These are phyloP conservation scores for Caiman crocodilus DNA, from an alignment of 2,797 vertebrate genomes.

Conservation along the genomic window DNA sequence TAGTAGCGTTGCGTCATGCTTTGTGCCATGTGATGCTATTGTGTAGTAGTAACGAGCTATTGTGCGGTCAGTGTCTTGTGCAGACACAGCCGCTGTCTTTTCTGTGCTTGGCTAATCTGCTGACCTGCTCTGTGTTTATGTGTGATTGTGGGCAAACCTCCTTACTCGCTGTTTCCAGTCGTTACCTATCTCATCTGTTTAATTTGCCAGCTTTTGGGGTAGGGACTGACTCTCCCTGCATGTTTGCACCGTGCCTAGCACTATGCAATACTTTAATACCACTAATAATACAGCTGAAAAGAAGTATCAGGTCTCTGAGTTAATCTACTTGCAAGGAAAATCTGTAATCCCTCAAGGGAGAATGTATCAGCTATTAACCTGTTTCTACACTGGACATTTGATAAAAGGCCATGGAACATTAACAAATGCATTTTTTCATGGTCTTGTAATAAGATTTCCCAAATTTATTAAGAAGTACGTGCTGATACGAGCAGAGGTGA, in stretches of 20 bases:
- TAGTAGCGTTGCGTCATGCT: too few relatives aligned
- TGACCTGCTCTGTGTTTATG: neutral
- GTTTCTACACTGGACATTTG: conserved; percentile 21
- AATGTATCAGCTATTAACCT: conserved; percentile 43
- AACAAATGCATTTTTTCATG: conserved; percentile 37
- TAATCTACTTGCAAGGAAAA: conserved; percentile 57
- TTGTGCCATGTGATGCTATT: too few relatives aligned
- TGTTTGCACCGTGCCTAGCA: neutral
- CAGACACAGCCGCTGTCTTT: too few relatives aligned
- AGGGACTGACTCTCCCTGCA: neutral
- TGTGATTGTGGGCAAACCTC: neutral
- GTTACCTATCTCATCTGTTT: neutral
- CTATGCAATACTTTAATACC: neutral
- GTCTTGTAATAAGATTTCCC: conserved; percentile 29
- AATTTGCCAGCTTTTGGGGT: neutral
- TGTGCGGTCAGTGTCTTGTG: too few relatives aligned
- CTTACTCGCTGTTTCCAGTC: neutral
- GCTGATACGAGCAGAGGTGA: neutral
- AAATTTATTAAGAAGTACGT: conserved; percentile 22
- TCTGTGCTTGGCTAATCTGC: neutral
- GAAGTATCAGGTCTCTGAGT: conserved; percentile 33
- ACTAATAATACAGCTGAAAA: conserved; percentile 31
- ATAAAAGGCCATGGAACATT: conserved; percentile 19
- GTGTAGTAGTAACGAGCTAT: too few relatives aligned
- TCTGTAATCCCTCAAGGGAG: conserved; percentile 27